Evolutionary conservation across 2,113 vertebrate genomes (phyloP).

Genomic region (Spea multiplicata): DNA sequence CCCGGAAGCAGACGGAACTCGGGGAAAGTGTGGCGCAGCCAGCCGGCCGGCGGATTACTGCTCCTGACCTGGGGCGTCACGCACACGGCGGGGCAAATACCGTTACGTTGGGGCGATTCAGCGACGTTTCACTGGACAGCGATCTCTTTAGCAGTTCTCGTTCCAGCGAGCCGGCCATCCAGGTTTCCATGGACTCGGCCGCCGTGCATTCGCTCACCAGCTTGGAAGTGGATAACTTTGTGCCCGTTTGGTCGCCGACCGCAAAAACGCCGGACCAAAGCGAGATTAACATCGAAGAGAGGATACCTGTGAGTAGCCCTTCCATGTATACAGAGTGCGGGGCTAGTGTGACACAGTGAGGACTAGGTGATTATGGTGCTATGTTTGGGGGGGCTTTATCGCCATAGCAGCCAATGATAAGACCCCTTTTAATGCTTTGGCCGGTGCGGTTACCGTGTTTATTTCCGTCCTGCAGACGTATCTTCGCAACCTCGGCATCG

Average conservation of each 20-base stretch:
- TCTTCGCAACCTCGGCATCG: constrained; percentile 75
- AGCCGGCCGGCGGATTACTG: not conserved
- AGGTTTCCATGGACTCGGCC: constrained; percentile 49
- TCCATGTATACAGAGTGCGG: not conserved
- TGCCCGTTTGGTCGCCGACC: constrained; percentile 57
- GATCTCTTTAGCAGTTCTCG: constrained; percentile 56
- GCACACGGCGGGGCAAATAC: not conserved
- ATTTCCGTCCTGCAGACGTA: constrained; percentile 66
- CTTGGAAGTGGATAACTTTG: constrained; percentile 61
- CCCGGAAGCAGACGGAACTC: not conserved
- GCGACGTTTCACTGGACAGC: constrained; percentile 58
- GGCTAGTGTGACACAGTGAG: too few relatives aligned
- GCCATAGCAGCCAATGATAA: too few relatives aligned
- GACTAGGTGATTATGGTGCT: too few relatives aligned
- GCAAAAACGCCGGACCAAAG: constrained; percentile 50
- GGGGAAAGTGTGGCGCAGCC: not conserved
- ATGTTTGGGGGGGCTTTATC: too few relatives aligned
- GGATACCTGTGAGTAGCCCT: constrained; percentile 76
- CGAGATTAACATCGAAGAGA: constrained; percentile 79
- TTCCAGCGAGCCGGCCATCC: constrained; percentile 49
- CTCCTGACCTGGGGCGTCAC: not conserved
- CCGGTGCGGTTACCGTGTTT: not conserved
- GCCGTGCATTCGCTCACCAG: constrained; percentile 58
- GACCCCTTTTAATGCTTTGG: too few relatives aligned
- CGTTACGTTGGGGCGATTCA: constrained; percentile 22